Base-by-base conservation (phyloP, 2,888 invertebrate species). In the Nomada ferruginata region DNA sequence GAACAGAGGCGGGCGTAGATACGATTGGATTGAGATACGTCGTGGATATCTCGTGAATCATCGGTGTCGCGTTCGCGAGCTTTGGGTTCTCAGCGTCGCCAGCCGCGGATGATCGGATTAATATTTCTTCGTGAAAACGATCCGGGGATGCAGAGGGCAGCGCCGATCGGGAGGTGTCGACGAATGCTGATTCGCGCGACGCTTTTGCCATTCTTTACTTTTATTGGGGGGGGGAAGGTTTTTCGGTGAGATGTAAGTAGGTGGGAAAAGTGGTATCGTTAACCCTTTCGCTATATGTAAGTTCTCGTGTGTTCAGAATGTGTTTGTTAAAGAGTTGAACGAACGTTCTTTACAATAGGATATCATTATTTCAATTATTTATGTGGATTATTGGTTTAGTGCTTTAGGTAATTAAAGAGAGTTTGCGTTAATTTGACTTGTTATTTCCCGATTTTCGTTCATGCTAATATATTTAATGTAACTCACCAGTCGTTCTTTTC, bases 401-500 rank as follows among this genome's bases (percentile, higher is more conserved):
- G 1, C 0, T 7, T 7, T 36, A 5, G 50, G 4, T 50, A 18
- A 50, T 13, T 4, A 15, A 50, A 18, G 5, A 7, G 7, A 26
- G 11, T 23, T 55, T 20, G 36, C 10, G 2, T n/a, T 10, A n/a
- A 18, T 7, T 36, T 18, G 11, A 4, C 13, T 47, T 47, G 11
- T 15, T 15, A 0, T 47, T 47, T 47, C 3, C 13, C 3, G 15
- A 47, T 47, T 18, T 15, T 13, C 5, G 50, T 50, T 50, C 52
- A 1, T 23, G 11, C 20, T 4, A 52, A 53, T 68, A 20, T 55
- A 3, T 50, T 20, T 1, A 5, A 18, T 23, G 18, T 9, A 23
- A 83, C 87, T 77, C 85, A 93, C 94, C 96, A 60, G 96, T 96
- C 72, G 94, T 96, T 90, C 98, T 95, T 89, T 98, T 97, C 93